A percentile compares a stretch with the other conserved stretches of the same genome.
These are phyloP conservation scores for Toxostoma redivivum DNA, from an alignment of 2,113 vertebrate genomes.

Conservation along the genomic window DNA sequence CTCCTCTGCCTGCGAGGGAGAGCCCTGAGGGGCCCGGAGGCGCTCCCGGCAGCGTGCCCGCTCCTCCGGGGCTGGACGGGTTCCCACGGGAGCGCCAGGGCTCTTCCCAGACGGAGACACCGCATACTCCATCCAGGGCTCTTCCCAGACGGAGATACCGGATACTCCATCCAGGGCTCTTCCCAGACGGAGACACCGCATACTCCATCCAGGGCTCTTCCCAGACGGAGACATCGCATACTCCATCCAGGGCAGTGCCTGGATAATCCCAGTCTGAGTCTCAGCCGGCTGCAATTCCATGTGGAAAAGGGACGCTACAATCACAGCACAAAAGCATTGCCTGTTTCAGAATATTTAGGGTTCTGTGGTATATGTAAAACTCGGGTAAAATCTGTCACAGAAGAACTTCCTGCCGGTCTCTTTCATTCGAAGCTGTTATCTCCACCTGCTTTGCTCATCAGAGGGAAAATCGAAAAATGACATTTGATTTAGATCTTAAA, in stretches of 20 bases:
- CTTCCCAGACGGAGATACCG: too few relatives aligned
- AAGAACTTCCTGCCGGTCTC: not conserved
- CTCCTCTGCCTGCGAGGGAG: not conserved
- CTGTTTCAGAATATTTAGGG: not conserved
- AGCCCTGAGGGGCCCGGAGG: too few relatives aligned
- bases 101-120: too few relatives aligned
- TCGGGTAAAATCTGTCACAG: not conserved
- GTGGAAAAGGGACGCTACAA: not conserved
- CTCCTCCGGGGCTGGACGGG: too few relatives aligned
- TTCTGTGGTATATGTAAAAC: not conserved
- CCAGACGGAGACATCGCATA: rapidly evolving
- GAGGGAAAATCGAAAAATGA: not conserved
- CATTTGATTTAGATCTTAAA: not conserved
- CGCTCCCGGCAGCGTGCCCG: not conserved
- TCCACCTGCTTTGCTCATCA: not conserved
- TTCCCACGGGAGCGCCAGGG: rapidly evolving
- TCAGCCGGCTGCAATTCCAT: not conserved
- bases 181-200: too few relatives aligned
- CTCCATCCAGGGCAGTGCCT: rapidly evolving
- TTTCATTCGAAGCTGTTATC: not conserved
- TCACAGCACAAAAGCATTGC: not conserved
- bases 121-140: too few relatives aligned
- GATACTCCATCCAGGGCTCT: too few relatives aligned
- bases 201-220: too few relatives aligned
- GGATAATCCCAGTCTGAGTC: not conserved